These are phyloP conservation scores for Calliphora vomitoria DNA, from an alignment of 2,888 invertebrate species.

Conservation along the genomic window DNA sequence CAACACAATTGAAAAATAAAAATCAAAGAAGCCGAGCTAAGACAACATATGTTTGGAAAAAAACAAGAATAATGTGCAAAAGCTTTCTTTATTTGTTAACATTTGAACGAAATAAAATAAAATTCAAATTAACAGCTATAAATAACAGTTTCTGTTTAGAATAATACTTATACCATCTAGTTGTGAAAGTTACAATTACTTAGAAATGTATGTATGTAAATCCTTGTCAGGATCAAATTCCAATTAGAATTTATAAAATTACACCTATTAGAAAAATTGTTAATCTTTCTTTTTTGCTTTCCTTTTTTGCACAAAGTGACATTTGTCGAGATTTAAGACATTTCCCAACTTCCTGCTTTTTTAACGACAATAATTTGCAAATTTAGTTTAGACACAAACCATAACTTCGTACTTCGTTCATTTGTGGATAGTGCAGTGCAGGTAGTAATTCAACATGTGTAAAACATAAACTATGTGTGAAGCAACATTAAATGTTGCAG, in stretches of 20 bases:
- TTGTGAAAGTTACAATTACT: constrained; percentile 21
- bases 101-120: not conserved
- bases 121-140: not conserved
- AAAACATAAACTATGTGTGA: not conserved
- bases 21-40: constrained; percentile 74
- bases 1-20: constrained; percentile 2
- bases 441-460: not conserved
- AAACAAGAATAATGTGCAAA: not conserved
- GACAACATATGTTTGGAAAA: constrained; percentile 53
- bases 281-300: constrained; percentile 23
- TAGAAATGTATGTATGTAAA: not conserved
- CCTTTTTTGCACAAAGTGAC: constrained; percentile 9
- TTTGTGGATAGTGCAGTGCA: constrained; percentile 53
- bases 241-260: not conserved
- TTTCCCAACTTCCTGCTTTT: constrained; percentile 43
- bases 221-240: constrained; percentile 8
- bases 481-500: constrained; percentile 23
- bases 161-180: constrained; percentile 40
- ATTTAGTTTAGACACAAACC: constrained; percentile 66
- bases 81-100: not conserved
- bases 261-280: constrained; percentile 15
- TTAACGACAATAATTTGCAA: constrained; percentile 57
- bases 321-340: not conserved
- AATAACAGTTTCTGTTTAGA: not conserved
- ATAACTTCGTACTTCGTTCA: constrained; percentile 46